Conservation (phyloP, 2,888 invertebrate species). For the Oscheius onirici region DNA sequence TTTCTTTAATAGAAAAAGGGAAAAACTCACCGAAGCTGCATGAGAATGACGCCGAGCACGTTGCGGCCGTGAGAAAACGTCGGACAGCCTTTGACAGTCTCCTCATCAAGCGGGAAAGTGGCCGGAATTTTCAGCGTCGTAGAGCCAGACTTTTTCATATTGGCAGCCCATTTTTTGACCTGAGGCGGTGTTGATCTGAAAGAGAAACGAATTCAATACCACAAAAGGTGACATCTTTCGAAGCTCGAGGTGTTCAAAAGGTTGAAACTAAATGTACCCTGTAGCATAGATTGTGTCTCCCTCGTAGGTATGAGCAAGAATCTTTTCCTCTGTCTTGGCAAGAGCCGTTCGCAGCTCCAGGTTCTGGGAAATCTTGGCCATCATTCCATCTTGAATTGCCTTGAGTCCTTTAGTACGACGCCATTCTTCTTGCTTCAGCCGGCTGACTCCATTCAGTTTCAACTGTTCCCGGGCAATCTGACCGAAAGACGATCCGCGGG, state of each 20-base stretch:
- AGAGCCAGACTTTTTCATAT: slow-evolving; percentile 36
- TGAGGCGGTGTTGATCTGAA: slow-evolving; percentile 28
- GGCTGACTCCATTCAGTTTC: slow-evolving; percentile 9
- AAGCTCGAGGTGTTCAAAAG: not conserved
- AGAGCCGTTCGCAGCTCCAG: slow-evolving; percentile 50
- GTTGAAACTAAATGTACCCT: slow-evolving; percentile 25
- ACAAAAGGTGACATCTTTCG: no score
- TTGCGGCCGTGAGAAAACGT: slow-evolving; percentile 47
- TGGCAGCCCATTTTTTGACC: slow-evolving; percentile 46
- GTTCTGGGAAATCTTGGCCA: slow-evolving; percentile 49
- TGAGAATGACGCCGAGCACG: slow-evolving; percentile 54
- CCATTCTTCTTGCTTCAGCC: slow-evolving; percentile 39
- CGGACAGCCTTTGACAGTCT: slow-evolving; percentile 41
- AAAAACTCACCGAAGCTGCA: slow-evolving; percentile 40
- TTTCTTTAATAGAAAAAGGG: not conserved
- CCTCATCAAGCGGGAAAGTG: slow-evolving; percentile 41
- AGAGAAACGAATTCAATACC: no score
- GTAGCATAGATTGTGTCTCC: slow-evolving; percentile 52
- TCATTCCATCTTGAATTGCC: slow-evolving; percentile 33
- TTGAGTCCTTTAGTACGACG: slow-evolving; percentile 46
- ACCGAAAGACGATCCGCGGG: slow-evolving; percentile 6
- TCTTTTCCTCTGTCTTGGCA: slow-evolving; percentile 45
- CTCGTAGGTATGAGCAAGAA: slow-evolving; percentile 53
- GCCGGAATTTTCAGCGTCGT: slow-evolving; percentile 38
- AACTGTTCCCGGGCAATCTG: slow-evolving; percentile 22